Evolutionary conservation across 2,797 vertebrate species (phyloP).

Genomic region (Aselliscus stoliczkanus): DNA sequence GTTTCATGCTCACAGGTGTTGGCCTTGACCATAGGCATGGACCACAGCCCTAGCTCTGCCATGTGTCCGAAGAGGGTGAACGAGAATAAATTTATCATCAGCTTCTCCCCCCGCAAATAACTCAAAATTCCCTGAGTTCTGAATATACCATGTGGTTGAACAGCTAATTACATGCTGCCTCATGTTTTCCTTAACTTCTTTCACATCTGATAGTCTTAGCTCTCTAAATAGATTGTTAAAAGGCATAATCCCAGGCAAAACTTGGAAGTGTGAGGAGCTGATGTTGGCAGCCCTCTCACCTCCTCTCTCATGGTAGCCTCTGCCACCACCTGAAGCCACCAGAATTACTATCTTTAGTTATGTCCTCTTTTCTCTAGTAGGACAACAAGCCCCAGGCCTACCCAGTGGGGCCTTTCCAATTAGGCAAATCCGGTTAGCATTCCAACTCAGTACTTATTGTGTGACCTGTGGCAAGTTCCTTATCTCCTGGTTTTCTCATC

Average conservation of each 20-base stretch:
- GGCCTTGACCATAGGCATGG: neutral
- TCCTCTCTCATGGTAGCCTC: neutral
- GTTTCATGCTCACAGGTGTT: neutral
- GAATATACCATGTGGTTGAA: neutral
- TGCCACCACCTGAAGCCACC: too few species aligned
- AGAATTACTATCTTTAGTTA: neutral
- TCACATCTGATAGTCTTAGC: neutral
- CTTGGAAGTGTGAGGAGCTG: neutral
- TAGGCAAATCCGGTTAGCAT: neutral
- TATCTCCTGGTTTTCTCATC: neutral
- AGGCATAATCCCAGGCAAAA: neutral
- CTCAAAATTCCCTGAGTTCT: neutral
- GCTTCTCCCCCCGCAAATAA: neutral
- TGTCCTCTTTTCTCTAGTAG: neutral
- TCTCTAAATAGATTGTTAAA: neutral
- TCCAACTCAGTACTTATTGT: neutral
- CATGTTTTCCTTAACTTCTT: neutral
- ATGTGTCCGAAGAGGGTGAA: neutral
- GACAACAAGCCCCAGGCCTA: neutral
- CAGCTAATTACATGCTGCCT: neutral
- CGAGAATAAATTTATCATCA: neutral
- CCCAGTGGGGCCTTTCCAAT: neutral
- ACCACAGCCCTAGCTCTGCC: neutral
- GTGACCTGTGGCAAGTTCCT: neutral
- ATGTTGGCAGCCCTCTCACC: neutral